Evolutionary conservation across 2,888 invertebrate genomes (phyloP).

Genomic region (Pammene fasciana): DNA sequence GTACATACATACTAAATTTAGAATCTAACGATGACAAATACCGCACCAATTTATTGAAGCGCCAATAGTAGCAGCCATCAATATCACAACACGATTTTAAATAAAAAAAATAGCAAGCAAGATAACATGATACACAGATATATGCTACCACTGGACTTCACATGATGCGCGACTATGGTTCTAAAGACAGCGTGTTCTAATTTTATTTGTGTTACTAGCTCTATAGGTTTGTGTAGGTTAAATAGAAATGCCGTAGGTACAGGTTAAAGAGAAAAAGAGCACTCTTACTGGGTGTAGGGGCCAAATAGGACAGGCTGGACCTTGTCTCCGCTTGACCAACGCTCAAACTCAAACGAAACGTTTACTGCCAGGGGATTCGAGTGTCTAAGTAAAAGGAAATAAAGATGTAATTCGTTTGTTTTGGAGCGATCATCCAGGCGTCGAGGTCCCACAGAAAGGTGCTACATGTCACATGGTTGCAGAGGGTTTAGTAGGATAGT

Average conservation of each 20-base stretch:
- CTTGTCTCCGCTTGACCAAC: slow-evolving; percentile 7
- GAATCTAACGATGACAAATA: no score
- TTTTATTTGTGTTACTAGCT: slow-evolving; percentile 42
- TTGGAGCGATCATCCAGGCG: slow-evolving; percentile 24
- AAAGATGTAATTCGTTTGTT: slow-evolving; percentile 4
- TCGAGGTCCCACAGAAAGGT: slow-evolving; percentile 24
- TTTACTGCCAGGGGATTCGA: neutral
- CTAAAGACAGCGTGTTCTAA: slow-evolving; percentile 16
- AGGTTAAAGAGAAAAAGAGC: slow-evolving; percentile 76
- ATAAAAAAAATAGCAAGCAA: slow-evolving; percentile 13
- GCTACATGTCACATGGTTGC: slow-evolving; percentile 16
- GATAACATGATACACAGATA: slow-evolving; percentile 23
- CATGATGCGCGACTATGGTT: slow-evolving; percentile 20
- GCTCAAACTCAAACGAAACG: slow-evolving; percentile 18
- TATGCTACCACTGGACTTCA: slow-evolving; percentile 35
- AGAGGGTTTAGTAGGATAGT: slow-evolving; percentile 34
- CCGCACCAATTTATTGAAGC: slow-evolving; percentile 6
- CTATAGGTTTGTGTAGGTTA: slow-evolving; percentile 54
- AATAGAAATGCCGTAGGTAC: slow-evolving; percentile 51
- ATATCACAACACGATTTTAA: slow-evolving; percentile 9
- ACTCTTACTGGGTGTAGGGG: slow-evolving; percentile 54
- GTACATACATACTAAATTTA: no score
- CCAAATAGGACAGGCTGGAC: slow-evolving; percentile 27
- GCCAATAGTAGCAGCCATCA: slow-evolving; percentile 33
- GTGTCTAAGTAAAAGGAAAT: neutral